Evolutionary conservation across 2,888 invertebrate species (phyloP).

Genomic region (Caenorhabditis angaria): DNA sequence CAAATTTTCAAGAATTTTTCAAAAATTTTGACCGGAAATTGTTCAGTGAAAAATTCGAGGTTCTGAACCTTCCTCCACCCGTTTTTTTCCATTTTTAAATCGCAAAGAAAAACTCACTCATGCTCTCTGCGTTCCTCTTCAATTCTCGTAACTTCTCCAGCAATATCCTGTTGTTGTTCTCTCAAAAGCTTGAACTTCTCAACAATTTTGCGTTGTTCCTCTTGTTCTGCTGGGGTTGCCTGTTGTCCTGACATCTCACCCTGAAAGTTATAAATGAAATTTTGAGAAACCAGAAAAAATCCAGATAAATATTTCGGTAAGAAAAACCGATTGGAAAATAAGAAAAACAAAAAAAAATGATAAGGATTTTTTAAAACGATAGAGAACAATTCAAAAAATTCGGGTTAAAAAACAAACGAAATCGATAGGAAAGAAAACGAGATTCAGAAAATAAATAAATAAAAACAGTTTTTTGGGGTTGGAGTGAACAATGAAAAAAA

Average conservation of each 20-base stretch:
- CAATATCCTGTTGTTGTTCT: constrained; percentile 60
- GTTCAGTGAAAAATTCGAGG: neutral
- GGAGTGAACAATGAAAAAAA: neutral
- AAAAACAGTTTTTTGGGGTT: neutral
- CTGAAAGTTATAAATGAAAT: too few relatives aligned
- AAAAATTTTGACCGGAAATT: too few relatives aligned
- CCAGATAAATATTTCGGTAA: too few relatives aligned
- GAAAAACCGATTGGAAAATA: too few relatives aligned
- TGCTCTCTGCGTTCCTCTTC: constrained; percentile 59
- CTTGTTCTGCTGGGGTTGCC: constrained; percentile 30
- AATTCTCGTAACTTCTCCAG: constrained; percentile 54
- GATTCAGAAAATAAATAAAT: neutral
- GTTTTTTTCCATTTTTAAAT: too few relatives aligned
- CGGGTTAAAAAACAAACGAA: neutral
- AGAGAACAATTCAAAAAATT: neutral
- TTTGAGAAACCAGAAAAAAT: too few relatives aligned
- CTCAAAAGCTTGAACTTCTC: constrained; percentile 61
- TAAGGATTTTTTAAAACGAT: neutral
- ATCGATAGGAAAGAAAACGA: too few relatives aligned
- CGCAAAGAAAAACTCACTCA: constrained; percentile 10
- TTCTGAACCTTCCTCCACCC: too few relatives aligned
- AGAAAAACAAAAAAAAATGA: neutral
- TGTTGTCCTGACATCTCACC: constrained; percentile 5
- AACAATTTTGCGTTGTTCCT: constrained; percentile 61
- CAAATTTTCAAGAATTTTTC: too few relatives aligned